These are phyloP conservation scores for Chrysotoxum bicinctum DNA, from an alignment of 2,888 invertebrate genomes.

Conservation along the genomic window DNA sequence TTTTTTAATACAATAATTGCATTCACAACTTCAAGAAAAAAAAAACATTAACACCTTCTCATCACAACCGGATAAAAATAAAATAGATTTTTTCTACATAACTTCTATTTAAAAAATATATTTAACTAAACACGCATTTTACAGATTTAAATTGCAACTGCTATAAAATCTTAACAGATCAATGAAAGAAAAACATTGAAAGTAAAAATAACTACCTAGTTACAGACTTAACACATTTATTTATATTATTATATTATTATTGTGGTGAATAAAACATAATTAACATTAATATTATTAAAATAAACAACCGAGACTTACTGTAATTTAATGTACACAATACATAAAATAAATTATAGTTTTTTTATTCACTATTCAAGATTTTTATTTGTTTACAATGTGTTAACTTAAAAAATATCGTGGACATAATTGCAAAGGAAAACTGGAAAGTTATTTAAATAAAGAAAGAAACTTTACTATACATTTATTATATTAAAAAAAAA, in stretches of 20 bases:
- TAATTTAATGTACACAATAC: constrained; percentile 58
- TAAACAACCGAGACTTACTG: constrained; percentile 63
- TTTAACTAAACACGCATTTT: constrained; percentile 39
- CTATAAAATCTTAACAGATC: constrained; percentile 19
- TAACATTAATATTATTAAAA: constrained; percentile 53
- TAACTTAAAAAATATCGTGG: constrained; percentile 46
- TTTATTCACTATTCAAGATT: constrained; percentile 44
- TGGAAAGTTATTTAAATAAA: constrained; percentile 41
- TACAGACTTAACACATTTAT: constrained; percentile 36
- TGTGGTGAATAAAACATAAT: constrained; percentile 33
- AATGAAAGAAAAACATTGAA: background rate
- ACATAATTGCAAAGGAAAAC: constrained; percentile 31
- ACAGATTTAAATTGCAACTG: constrained; percentile 36
- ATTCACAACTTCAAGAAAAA: constrained; percentile 35
- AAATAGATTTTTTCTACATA: constrained; percentile 17
- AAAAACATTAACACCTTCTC: constrained; percentile 21
- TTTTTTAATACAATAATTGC: constrained; percentile 8
- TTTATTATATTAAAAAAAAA: constrained; percentile 68
- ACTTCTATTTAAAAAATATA: constrained; percentile 9
- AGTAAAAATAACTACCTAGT: constrained; percentile 36
- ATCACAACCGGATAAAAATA: constrained; percentile 26
- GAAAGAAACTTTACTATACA: constrained; percentile 62
- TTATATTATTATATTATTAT: constrained; percentile 39
- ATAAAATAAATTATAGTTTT: constrained; percentile 52
- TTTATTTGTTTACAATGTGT: constrained; percentile 62